phyloP scores from a whole-genome alignment of 2,797 vertebrate species.

The Coccyzus lansbergi region DNA sequence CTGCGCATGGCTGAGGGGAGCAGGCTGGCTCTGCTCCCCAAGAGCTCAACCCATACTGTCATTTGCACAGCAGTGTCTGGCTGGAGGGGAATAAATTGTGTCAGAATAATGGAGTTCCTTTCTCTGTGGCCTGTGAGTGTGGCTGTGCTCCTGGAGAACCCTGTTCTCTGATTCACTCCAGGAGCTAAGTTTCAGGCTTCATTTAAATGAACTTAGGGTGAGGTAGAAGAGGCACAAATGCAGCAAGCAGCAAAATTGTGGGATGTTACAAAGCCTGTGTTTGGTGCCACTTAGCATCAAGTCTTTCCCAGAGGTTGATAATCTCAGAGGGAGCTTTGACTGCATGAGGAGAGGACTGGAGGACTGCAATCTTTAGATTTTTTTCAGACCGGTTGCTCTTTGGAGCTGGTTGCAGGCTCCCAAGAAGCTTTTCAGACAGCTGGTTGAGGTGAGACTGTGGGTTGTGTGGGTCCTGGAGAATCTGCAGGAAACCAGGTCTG shows the following conservation, averaged over 20 bases:
- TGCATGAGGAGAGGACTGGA: neutral
- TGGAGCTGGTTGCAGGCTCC: neutral
- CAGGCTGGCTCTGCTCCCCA: no score
- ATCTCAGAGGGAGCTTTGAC: neutral
- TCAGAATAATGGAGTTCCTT: neutral
- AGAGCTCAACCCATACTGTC: accelerated
- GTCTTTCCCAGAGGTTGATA: neutral
- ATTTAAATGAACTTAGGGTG: neutral
- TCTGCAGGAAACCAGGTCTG: neutral
- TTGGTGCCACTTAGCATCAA: neutral
- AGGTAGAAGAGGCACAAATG: conserved; percentile 42
- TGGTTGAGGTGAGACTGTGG: neutral
- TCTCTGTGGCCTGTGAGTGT: neutral
- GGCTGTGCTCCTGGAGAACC: neutral
- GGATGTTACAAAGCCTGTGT: neutral
- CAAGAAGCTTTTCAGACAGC: neutral
- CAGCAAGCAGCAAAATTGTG: neutral
- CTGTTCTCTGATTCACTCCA: neutral
- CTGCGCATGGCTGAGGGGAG: neutral
- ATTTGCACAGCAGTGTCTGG: neutral
- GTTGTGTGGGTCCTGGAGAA: neutral
- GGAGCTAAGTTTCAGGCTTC: neutral
- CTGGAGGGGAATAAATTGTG: neutral
- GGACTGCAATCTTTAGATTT: neutral
- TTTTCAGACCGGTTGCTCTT: neutral